Evolutionary conservation across 2,888 invertebrate species (phyloP).

Genomic region (Cheilosia vulpina): DNA sequence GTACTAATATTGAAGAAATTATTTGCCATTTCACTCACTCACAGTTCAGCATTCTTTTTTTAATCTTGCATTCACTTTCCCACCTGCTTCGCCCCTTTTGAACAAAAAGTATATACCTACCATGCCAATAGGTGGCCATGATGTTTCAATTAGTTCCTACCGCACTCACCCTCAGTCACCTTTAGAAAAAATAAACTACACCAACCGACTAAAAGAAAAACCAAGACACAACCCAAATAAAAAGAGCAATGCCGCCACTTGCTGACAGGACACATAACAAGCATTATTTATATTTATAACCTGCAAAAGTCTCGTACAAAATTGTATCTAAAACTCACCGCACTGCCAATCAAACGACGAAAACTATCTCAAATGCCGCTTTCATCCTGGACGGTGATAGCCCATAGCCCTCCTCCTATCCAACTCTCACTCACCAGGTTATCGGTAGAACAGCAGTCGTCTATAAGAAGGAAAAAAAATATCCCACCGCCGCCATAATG

Average conservation of each 20-base stretch:
- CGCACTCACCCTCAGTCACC: constrained; percentile 42
- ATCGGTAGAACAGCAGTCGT: constrained; percentile 20
- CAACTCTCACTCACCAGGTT: constrained; percentile 37
- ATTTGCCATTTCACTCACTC: too few species aligned
- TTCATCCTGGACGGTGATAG: constrained; percentile 47
- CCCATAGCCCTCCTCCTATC: constrained; percentile 27
- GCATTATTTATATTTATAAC: constrained; percentile 67
- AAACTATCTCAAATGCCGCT: constrained; percentile 72
- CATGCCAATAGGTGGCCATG: constrained; percentile 50
- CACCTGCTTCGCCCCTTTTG: not conserved
- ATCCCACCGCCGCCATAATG: constrained; percentile 35
- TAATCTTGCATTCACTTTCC: too few species aligned
- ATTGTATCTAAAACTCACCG: constrained; percentile 65
- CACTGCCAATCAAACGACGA: constrained; percentile 73
- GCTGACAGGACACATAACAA: constrained; percentile 60
- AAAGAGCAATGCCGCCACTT: constrained; percentile 67
- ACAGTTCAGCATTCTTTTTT: too few species aligned
- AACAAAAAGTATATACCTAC: not conserved
- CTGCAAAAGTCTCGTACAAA: constrained; percentile 57
- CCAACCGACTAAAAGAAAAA: constrained; percentile 7
- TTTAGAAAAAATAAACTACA: not conserved
- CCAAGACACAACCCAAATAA: constrained; percentile 15
- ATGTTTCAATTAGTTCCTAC: constrained; percentile 66
- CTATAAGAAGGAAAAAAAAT: constrained; percentile 31
- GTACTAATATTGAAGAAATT: too few species aligned